Evolutionary conservation across 2,888 invertebrate species (phyloP).

Genomic region (Suillia variegata): DNA sequence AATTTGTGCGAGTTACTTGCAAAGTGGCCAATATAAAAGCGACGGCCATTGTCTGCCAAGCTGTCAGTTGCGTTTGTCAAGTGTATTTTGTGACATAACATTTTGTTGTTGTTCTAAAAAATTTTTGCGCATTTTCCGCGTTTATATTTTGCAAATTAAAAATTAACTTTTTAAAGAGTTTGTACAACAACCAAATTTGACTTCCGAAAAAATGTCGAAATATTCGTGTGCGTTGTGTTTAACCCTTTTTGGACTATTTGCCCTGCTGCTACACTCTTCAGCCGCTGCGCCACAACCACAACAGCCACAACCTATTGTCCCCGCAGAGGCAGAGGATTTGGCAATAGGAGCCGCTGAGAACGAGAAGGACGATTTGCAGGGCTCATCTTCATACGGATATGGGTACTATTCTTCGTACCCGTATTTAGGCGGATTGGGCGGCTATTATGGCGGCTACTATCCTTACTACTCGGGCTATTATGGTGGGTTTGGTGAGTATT

Average conservation of each 20-base stretch:
- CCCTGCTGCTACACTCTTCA: constrained; percentile 27
- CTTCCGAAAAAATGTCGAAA: constrained; percentile 38
- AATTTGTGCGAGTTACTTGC: constrained; percentile 44
- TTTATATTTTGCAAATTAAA: no score
- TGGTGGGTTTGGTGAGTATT: constrained; percentile 42
- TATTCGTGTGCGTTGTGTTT: constrained; percentile 18
- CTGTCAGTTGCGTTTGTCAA: constrained; percentile 51
- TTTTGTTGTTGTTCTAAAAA: constrained; percentile 3
- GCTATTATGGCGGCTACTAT: constrained; percentile 41
- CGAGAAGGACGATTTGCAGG: constrained; percentile 53
- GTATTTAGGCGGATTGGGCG: constrained; percentile 38
- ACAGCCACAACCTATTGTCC: constrained; percentile 28
- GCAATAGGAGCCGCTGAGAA: constrained; percentile 40
- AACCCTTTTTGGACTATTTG: constrained; percentile 25
- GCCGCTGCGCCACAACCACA: constrained; percentile 42
- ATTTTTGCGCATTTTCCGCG: background rate
- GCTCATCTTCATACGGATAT: constrained; percentile 52
- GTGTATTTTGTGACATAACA: constrained; percentile 13
- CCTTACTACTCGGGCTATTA: constrained; percentile 40
- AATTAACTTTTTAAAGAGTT: background rate
- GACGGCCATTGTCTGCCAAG: constrained; percentile 34
- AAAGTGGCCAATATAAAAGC: constrained; percentile 52
- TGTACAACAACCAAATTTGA: constrained; percentile 9
- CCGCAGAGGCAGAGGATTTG: constrained; percentile 37
- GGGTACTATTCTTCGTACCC: constrained; percentile 56